Conservation (phyloP, 2,113 vertebrate genomes). For the Crocuta crocuta region DNA sequence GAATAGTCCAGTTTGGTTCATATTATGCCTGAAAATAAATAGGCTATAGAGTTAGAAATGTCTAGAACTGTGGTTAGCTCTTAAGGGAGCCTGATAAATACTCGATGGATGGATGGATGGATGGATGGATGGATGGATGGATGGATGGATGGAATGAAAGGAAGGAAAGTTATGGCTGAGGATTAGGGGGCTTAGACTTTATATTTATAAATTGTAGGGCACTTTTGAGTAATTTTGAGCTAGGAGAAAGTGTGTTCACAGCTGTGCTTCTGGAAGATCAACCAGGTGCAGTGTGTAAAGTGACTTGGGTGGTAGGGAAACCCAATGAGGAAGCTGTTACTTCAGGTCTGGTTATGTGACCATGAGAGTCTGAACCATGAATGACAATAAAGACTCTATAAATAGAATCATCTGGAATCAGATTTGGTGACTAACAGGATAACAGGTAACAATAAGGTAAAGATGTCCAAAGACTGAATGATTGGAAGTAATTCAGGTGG, state of each 20-base stretch:
- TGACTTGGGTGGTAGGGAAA: not conserved
- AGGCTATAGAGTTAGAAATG: not conserved
- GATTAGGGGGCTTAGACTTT: not conserved
- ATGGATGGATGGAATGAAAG: not conserved
- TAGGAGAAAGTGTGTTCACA: not conserved
- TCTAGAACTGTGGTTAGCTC: not conserved
- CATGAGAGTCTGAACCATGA: not conserved
- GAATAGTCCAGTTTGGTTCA: not conserved
- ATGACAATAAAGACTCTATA: not conserved
- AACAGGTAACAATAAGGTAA: not conserved
- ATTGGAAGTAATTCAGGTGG: not conserved
- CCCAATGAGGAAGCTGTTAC: not conserved
- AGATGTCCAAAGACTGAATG: not conserved
- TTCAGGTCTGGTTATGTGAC: not conserved
- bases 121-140: not conserved
- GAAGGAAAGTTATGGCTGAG: not conserved
- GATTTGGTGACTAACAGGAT: not conserved
- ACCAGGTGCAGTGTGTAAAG: not conserved
- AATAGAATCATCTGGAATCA: not conserved
- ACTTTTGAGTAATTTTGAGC: not conserved
- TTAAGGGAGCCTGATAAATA: not conserved
- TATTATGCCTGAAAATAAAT: not conserved
- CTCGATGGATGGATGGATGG: not conserved
- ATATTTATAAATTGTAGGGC: not conserved
- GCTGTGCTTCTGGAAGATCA: not conserved